A percentile compares a stretch with the other conserved stretches of the same genome.
Conservation (phyloP, 2,888 invertebrate species). For the Sinhomidia bicolor region DNA sequence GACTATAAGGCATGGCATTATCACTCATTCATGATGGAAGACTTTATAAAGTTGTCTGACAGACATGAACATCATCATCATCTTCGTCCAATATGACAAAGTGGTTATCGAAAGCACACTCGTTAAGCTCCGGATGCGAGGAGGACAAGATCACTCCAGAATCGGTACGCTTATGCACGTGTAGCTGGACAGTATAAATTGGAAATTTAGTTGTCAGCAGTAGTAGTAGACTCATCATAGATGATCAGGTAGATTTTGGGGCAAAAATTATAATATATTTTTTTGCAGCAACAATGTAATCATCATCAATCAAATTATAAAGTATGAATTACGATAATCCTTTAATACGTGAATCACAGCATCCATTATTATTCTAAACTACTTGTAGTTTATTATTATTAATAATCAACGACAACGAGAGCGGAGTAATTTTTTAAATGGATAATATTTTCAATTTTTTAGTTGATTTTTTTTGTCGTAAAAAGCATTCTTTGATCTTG, state of each 20-base stretch:
- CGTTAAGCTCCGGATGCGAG: conserved; percentile 50
- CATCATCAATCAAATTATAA: background rate
- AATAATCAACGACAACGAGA: background rate
- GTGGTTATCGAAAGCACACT: conserved; percentile 18
- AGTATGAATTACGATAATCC: background rate
- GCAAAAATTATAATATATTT: conserved; percentile 1
- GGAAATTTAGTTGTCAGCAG: background rate
- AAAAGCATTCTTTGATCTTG: background rate
- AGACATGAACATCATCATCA: conserved; percentile 28
- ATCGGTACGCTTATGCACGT: conserved; percentile 26
- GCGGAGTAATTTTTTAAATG: too few species aligned
- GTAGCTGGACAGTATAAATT: conserved; percentile 13
- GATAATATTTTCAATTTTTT: background rate
- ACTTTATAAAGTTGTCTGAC: conserved; percentile 60
- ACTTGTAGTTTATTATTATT: background rate
- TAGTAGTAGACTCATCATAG: background rate
- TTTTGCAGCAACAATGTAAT: background rate
- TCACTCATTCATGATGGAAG: background rate
- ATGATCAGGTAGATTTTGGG: background rate
- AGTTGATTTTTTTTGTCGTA: background rate
- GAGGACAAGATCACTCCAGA: conserved; percentile 54
- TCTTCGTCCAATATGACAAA: conserved; percentile 26
- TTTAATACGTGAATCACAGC: conserved; percentile 58
- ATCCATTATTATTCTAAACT: background rate
- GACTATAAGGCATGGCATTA: background rate